A percentile compares a stretch with the other conserved stretches of the same genome.
phyloP scores from a whole-genome alignment of 2,888 invertebrate genomes.

The Amphimallon solstitiale region DNA sequence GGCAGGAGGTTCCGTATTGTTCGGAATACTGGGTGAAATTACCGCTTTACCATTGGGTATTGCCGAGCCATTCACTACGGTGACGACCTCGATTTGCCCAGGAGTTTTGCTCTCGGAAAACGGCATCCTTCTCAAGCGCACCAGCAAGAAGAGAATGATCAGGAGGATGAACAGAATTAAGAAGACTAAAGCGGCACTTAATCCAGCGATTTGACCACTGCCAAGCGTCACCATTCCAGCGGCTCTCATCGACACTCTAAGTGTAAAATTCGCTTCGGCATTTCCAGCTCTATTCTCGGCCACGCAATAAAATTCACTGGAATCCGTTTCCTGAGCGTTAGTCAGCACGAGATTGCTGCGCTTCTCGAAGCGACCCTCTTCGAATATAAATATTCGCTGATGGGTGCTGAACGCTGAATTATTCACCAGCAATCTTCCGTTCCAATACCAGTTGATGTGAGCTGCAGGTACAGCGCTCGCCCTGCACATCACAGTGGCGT shows the following conservation, averaged over 20 bases:
- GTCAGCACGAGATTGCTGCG: conserved; percentile 80
- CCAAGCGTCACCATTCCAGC: conserved; percentile 85
- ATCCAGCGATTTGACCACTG: conserved; percentile 85
- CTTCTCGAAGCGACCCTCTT: conserved; percentile 81
- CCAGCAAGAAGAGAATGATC: conserved; percentile 77
- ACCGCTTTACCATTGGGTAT: conserved; percentile 65
- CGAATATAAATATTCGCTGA: conserved; percentile 79
- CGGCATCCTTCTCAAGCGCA: conserved; percentile 78
- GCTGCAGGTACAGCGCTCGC: conserved; percentile 85
- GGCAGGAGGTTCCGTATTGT: conserved; percentile 66
- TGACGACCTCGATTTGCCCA: conserved; percentile 77
- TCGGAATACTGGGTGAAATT: conserved; percentile 64
- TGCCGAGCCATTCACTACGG: conserved; percentile 67
- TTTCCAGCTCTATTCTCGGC: conserved; percentile 90
- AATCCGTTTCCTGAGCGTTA: conserved; percentile 84
- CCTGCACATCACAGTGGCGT: conserved; percentile 84
- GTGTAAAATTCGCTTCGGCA: conserved; percentile 88
- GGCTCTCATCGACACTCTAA: conserved; percentile 80
- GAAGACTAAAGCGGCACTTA: conserved; percentile 83
- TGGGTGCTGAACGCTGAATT: conserved; percentile 82
- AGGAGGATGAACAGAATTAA: conserved; percentile 80
- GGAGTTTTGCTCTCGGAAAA: conserved; percentile 81
- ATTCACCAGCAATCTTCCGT: conserved; percentile 80
- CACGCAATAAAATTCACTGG: conserved; percentile 87
- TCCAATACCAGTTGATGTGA: conserved; percentile 87